Evolutionary conservation across 1,140 invertebrate genomes (phyloP).

Genomic region (Aphis craccivora): DNA sequence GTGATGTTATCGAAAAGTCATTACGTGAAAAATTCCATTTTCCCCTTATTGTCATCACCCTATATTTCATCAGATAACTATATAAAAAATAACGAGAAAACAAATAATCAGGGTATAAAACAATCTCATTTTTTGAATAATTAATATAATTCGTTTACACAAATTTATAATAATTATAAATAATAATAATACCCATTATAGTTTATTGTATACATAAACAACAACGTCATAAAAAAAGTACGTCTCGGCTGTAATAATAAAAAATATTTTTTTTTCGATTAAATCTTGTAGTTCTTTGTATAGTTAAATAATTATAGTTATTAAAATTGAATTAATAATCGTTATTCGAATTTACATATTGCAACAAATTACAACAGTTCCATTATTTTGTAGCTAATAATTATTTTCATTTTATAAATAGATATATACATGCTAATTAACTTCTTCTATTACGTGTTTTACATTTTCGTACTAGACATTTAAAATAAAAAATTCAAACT

Average conservation of each 20-base stretch:
- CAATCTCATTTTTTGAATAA: background rate
- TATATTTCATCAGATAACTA: slow-evolving; percentile 34
- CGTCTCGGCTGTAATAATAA: background rate
- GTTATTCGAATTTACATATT: background rate
- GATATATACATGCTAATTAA: too few species aligned
- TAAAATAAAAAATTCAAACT: background rate
- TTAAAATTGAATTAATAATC: background rate
- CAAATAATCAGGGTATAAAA: slow-evolving; percentile 14
- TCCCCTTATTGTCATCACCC: slow-evolving; percentile 34
- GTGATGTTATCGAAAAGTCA: slow-evolving; percentile 40
- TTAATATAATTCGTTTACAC: background rate
- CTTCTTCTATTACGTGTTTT: too few species aligned
- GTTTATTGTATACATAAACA: background rate
- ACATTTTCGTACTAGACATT: background rate
- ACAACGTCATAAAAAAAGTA: background rate
- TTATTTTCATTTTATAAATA: too few species aligned
- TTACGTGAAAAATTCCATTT: slow-evolving; percentile 47
- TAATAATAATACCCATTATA: background rate
- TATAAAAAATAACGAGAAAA: slow-evolving; percentile 1
- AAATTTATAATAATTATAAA: background rate
- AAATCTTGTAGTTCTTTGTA: background rate
- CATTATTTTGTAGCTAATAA: background rate
- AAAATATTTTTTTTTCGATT: background rate
- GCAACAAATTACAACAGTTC: background rate
- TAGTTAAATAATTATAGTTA: background rate